Conservation (phyloP, 92 coral and sea anemone genomes). For the Porites cylindrica region DNA sequence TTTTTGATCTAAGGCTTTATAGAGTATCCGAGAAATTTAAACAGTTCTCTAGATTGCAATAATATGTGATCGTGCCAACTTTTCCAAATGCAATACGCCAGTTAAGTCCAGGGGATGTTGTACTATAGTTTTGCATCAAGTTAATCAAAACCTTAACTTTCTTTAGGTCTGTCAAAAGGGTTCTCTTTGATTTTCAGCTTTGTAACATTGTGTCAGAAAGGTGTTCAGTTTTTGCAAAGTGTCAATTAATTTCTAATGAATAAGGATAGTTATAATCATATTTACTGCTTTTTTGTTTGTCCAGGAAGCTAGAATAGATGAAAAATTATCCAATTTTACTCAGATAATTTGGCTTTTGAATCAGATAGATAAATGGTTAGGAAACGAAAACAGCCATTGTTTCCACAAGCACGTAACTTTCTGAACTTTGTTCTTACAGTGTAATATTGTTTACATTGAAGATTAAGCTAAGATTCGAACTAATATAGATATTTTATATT, state of each 20-base stretch:
- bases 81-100: no score
- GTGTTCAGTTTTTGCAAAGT: not conserved
- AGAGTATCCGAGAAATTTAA: no score
- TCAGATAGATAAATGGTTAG: not conserved
- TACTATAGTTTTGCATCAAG: no score
- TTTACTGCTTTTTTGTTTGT: not conserved
- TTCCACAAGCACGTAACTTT: no score
- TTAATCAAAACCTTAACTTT: no score
- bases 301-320: not conserved
- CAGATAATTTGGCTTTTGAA: not conserved
- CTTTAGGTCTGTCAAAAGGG: no score
- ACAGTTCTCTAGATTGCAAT: no score
- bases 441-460: not conserved
- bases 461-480: not conserved
- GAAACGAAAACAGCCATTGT: not conserved
- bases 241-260: not conserved
- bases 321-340: not conserved
- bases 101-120: no score
- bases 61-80: no score
- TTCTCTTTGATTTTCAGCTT: not conserved
- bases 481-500: no score
- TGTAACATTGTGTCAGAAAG: not conserved
- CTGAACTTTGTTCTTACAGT: not conserved
- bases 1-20: no score
- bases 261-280: not conserved